Evolutionary conservation across 2,113 vertebrate genomes (phyloP), one percentile per base, ranked within the genome.

Genomic region (Lagopus muta): DNA sequence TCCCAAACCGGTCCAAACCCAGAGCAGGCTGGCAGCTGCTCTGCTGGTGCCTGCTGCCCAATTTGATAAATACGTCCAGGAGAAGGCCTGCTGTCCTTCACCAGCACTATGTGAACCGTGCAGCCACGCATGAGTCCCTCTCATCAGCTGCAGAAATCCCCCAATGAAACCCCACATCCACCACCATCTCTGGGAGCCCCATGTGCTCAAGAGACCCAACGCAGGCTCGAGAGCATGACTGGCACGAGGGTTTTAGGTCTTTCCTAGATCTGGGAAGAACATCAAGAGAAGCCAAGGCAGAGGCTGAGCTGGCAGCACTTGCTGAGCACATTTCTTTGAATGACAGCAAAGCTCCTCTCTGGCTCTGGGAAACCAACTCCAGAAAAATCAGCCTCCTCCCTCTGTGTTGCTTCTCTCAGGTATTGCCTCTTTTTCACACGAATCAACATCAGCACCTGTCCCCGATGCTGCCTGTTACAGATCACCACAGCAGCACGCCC

Each of bases 211-310:
- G 21, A 88, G 43, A 32, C 13, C n/a, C 65, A 67, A 19, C 32
- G 89, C 19, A 57, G 16, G 34, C 55, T 77, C 1, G 1, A 75
- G 42, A 91, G 19, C 18, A 73, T 65, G 38, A 74, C 38, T 82
- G 34, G 45, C 18, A 28, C 58, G 25, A 82, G 30, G 43, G 6
- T 4, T 45, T 89, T 70, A 60, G 67, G 32, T 66, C 60, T 89
- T 82, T 55, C 25, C 36, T 54, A 8, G 2, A 2, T 70, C n/a
- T 80, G 77, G 50, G 6, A 83, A 21, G 48, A 91, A 92, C 94
- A 48, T 36, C 67, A 88, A 86, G 69, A 47, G 67, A 89, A 86
- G 76, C 67, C 67, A 86, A 82, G 43, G 65, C n/a, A 93, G 52
- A 95, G 13, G 38, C 76, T n/a, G 61, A 6, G 34, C 57, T 91